phyloP scores from a whole-genome alignment of 2,113 vertebrate species.

The Pseudopipra pipra region DNA sequence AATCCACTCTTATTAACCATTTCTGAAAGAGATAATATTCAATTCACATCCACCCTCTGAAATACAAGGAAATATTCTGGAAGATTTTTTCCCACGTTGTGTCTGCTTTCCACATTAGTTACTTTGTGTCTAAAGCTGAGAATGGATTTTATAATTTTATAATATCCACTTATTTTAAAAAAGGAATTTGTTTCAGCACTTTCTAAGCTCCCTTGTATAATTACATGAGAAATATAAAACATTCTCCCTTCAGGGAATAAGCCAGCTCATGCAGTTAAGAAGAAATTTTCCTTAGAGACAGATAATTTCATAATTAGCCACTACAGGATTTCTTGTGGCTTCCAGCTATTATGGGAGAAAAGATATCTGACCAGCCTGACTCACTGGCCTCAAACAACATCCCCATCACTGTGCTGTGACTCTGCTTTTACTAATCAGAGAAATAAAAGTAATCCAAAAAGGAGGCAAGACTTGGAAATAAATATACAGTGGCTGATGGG shows the following conservation, averaged over 20 bases:
- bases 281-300: conserved; percentile 37
- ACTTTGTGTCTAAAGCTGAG: not conserved
- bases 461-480: not conserved
- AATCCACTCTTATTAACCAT: not conserved
- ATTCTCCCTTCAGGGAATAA: conserved; percentile 39
- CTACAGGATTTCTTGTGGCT: conserved; percentile 6
- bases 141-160: conserved; percentile 17
- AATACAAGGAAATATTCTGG: not conserved
- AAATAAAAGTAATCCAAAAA: not conserved
- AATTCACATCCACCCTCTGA: not conserved
- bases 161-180: conserved; percentile 1
- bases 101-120: not conserved
- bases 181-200: conserved; percentile 7
- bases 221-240: conserved; percentile 14
- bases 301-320: conserved; percentile 52
- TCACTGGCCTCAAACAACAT: not conserved
- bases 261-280: not conserved
- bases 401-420: not conserved
- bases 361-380: not conserved
- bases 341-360: not conserved
- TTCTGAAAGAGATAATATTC: not conserved
- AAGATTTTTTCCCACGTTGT: not conserved
- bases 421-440: not conserved
- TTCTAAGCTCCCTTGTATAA: conserved; percentile 12
- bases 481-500: not conserved